Evolutionary conservation across 2,888 invertebrate genomes (phyloP).

Genomic region (Parnassius smintheus): DNA sequence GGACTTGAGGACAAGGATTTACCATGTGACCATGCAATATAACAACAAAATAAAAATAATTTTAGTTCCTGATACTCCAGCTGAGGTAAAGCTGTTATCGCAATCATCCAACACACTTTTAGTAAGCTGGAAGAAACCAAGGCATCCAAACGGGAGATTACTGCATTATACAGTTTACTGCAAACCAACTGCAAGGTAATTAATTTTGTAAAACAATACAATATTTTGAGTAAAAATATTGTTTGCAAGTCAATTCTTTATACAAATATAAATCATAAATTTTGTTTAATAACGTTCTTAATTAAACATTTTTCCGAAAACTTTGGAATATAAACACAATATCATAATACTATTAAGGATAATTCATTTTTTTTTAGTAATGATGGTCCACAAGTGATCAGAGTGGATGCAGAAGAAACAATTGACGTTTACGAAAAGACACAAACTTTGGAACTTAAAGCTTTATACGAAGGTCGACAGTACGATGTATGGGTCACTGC

Average conservation of each 20-base stretch:
- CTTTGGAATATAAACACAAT: too few relatives aligned
- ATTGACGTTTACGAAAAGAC: conserved; percentile 65
- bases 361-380: conserved; percentile 45
- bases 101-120: conserved; percentile 89
- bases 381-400: conserved; percentile 64
- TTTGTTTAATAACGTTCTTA: too few relatives aligned
- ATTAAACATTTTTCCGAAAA: background rate
- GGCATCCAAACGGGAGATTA: conserved; percentile 89
- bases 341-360: too few relatives aligned
- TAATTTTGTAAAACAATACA: background rate
- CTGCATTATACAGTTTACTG: conserved; percentile 90
- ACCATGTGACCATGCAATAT: too few relatives aligned
- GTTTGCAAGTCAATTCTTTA: too few relatives aligned
- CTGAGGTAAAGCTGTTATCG: conserved; percentile 90
- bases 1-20: too few relatives aligned
- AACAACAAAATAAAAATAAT: conserved; percentile 9
- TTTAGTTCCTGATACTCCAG: conserved; percentile 92
- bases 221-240: too few relatives aligned
- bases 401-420: conserved; percentile 56
- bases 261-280: too few relatives aligned
- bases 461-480: conserved; percentile 76
- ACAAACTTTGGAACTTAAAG: conserved; percentile 73
- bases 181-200: conserved; percentile 70
- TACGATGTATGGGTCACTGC: conserved; percentile 86
- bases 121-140: conserved; percentile 92